These are phyloP conservation scores for Tetramorium bicarinatum DNA, from an alignment of 2,888 invertebrate genomes.

Conservation along the genomic window DNA sequence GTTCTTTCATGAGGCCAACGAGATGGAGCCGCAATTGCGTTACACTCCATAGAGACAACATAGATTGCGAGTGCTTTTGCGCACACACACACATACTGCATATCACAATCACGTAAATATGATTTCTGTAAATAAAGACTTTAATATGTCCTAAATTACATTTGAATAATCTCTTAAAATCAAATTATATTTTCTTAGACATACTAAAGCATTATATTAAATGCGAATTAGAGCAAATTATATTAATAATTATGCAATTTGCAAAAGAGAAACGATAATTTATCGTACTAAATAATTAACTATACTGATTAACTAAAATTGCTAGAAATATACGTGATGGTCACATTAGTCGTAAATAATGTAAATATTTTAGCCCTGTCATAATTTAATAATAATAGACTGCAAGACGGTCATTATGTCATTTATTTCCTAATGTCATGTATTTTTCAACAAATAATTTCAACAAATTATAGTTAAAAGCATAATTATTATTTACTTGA, in stretches of 20 bases:
- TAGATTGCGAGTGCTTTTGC: conserved; percentile 14
- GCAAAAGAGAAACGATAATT: not conserved
- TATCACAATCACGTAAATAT: conserved; percentile 6
- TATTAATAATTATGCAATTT: not conserved
- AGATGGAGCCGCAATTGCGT: conserved; percentile 73
- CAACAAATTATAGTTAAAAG: not conserved
- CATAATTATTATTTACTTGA: not conserved
- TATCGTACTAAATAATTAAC: not conserved
- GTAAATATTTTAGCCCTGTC: not conserved
- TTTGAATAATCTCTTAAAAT: not conserved
- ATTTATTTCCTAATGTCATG: not conserved
- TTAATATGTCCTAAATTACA: not conserved
- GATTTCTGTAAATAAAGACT: conserved; percentile 13
- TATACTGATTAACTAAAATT: conserved; percentile 5
- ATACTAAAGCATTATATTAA: not conserved
- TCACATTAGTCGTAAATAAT: conserved; percentile 1
- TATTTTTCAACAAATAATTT: conserved; percentile 14
- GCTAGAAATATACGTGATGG: not conserved
- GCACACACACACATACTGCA: no score
- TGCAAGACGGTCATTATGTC: not conserved
- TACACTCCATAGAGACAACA: not conserved
- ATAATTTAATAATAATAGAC: not conserved
- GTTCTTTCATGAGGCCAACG: conserved; percentile 58
- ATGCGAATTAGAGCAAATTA: not conserved
- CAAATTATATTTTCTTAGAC: conserved; percentile 5